phyloP scores from a whole-genome alignment of 2,888 invertebrate species.

The Furcula furcula region DNA sequence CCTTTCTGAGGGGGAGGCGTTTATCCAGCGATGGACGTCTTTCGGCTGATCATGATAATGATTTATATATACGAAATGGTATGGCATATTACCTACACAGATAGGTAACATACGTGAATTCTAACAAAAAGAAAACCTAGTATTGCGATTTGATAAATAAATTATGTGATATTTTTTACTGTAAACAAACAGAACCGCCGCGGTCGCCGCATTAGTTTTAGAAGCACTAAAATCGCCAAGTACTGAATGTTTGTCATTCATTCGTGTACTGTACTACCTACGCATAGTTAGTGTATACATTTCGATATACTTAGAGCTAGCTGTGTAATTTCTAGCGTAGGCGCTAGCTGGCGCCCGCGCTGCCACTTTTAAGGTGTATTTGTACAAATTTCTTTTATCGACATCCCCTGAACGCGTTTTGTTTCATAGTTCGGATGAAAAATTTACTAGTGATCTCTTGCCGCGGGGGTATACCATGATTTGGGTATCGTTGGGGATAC shows the following conservation, averaged over 20 bases:
- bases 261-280: conserved; percentile 60
- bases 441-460: conserved; percentile 69
- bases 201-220: conserved; percentile 49
- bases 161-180: no score
- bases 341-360: conserved; percentile 7
- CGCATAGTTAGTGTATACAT: conserved; percentile 68
- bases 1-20: no score
- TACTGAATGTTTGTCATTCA: conserved; percentile 54
- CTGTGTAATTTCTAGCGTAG: conserved; percentile 55
- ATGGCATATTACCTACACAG: no score
- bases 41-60: no score
- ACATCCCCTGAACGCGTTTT: conserved; percentile 53
- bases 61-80: no score
- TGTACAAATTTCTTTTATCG: conserved; percentile 76
- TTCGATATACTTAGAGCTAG: conserved; percentile 69
- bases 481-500: conserved; percentile 67
- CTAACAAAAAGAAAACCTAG: no score
- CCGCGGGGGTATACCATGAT: conserved; percentile 78
- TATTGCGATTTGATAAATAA: no score
- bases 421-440: conserved; percentile 69
- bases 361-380: conserved; percentile 49
- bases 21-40: no score
- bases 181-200: conserved; percentile 20
- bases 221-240: conserved; percentile 63
- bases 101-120: no score